These are phyloP conservation scores for Stigmatopora nigra DNA, from an alignment of 2,113 vertebrate species.

Conservation along the genomic window DNA sequence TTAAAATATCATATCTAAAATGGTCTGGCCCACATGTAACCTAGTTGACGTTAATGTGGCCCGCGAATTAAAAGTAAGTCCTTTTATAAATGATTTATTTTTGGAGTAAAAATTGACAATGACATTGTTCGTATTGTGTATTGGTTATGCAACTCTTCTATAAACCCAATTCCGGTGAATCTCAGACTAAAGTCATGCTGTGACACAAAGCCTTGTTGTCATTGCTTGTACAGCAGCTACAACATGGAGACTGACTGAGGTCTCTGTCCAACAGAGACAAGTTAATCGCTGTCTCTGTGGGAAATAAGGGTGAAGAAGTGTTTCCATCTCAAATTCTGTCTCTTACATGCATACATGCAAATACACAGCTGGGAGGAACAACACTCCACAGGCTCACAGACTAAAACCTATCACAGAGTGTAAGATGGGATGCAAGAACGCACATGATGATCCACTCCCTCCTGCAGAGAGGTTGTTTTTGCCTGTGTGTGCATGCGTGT, in stretches of 20 bases:
- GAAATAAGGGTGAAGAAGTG: conserved; percentile 35
- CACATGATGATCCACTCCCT: conserved; percentile 11
- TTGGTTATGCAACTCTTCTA: conserved; percentile 1
- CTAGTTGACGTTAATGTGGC: too few relatives aligned
- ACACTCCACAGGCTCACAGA: neutral
- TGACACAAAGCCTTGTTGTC: conserved; percentile 18
- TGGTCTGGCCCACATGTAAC: too few relatives aligned
- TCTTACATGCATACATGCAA: conserved; percentile 14
- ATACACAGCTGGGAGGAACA: conserved; percentile 15
- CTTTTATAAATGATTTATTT: neutral
- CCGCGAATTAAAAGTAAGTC: neutral
- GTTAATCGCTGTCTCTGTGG: conserved; percentile 55
- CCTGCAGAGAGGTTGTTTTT: conserved; percentile 2
- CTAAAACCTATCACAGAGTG: conserved; percentile 25
- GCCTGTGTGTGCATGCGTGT: neutral
- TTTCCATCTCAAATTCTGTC: conserved; percentile 20
- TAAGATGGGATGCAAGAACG: conserved; percentile 19
- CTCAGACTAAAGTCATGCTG: conserved; percentile 25
- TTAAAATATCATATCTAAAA: too few relatives aligned
- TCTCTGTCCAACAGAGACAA: conserved; percentile 51
- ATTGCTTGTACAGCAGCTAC: conserved; percentile 21
- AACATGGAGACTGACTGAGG: conserved; percentile 43
- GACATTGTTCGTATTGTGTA: neutral
- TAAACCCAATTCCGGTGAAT: neutral
- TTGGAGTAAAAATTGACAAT: neutral